Evolutionary conservation across 2,888 invertebrate genomes (phyloP), one percentile per base, ranked within the genome.

Genomic region (Trichogramma dendrolimi): DNA sequence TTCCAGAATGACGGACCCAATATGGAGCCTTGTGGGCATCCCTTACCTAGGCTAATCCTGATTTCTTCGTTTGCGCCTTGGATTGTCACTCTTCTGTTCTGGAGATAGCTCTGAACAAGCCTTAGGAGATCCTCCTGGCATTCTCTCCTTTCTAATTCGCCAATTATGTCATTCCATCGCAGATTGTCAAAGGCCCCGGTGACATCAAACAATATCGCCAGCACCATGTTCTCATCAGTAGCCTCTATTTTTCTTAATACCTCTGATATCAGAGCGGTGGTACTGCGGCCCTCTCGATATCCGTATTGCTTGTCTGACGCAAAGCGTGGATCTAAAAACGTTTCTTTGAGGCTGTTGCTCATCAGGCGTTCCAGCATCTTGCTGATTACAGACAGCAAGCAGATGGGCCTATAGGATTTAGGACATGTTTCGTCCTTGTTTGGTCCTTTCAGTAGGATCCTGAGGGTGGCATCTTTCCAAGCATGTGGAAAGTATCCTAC

Each of bases 11-110:
- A 41, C 0, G 67, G 67, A 0, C 64, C 67, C 5, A 66, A 44
- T 0, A 68, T 43, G 0, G 67, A 68, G 0, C 67, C 67, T 40
- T 68, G 67, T 0, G 66, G 68, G 44, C 67, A 69, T 2, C 68
- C 67, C 5, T 46, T 65, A 10, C 27, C 47, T 1, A 59, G 48
- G 1, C 1, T 7, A 3, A 56, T 56, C n/a, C 5, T 4, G 1
- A 47, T 47, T 1, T 2, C 8, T 4, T 41, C 48, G 8, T 43
- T 8, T 2, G 6, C 0, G 6, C 38, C 43, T 0, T 1, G 7
- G 0, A 64, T 11, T 7, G 1, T 42, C 1, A 63, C 66, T 8
- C 39, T 52, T 1, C 66, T 44, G 27, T 58, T 40, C 1, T 10
- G n/a, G 10, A 66, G 59, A 43, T 66, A 68, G 43, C 48, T 56